Evolutionary conservation across 2,113 vertebrate genomes (phyloP).

Genomic region (Callaeas wilsoni): DNA sequence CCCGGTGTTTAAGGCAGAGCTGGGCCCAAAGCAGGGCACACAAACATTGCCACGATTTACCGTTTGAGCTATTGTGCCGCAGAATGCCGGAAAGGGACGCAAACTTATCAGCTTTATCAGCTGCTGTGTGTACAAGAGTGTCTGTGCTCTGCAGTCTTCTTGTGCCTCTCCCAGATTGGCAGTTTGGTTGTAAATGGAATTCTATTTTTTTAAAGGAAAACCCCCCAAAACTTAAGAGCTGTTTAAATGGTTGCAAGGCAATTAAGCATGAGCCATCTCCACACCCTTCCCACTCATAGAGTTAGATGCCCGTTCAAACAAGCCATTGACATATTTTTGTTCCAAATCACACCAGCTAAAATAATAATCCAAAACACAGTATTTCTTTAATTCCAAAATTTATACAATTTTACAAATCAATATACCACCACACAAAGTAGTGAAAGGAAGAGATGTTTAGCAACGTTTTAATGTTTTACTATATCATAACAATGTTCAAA

Average conservation of each 20-base stretch:
- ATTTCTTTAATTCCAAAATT: constrained; percentile 50
- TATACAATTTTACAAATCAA: constrained; percentile 32
- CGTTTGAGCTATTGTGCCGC: not conserved
- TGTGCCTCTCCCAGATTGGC: not conserved
- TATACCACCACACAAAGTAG: constrained; percentile 22
- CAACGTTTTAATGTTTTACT: not conserved
- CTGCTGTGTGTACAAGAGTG: not conserved
- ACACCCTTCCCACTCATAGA: not conserved
- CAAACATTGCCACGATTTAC: not conserved
- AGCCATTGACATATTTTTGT: not conserved
- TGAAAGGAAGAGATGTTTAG: not conserved
- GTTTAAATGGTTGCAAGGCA: not conserved
- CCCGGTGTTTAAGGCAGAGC: not conserved
- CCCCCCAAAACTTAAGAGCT: not conserved
- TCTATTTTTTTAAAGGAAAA: not conserved
- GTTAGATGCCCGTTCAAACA: not conserved
- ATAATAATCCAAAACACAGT: not conserved
- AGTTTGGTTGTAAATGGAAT: not conserved
- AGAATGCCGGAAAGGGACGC: not conserved
- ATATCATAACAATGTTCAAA: not conserved
- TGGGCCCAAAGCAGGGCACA: not conserved
- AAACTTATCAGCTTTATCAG: not conserved
- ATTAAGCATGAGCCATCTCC: not conserved
- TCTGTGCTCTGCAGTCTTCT: not conserved
- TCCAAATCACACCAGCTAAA: constrained; percentile 9